phyloP scores from a whole-genome alignment of 2,113 vertebrate genomes.

The Guaruba guarouba region DNA sequence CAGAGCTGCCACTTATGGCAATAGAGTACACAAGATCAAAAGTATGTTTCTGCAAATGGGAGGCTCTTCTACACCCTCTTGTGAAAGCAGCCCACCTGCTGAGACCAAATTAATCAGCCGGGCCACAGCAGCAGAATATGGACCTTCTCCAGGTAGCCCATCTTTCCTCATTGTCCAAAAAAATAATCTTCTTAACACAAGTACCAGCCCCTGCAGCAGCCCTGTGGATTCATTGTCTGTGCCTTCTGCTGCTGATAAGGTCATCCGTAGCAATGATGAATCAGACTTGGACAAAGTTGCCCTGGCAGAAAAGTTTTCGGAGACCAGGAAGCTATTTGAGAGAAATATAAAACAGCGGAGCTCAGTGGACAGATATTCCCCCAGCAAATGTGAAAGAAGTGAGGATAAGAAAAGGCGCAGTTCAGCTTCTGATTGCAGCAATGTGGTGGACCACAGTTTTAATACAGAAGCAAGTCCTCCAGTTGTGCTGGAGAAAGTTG shows the following conservation, averaged over 20 bases:
- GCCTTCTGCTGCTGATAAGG: slow-evolving; percentile 72
- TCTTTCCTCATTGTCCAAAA: slow-evolving; percentile 74
- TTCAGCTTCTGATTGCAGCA: slow-evolving; percentile 59
- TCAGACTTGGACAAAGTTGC: slow-evolving; percentile 87
- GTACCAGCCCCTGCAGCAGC: background rate
- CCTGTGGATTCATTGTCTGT: slow-evolving; percentile 54
- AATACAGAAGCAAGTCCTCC: slow-evolving; percentile 43
- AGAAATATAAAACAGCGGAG: slow-evolving; percentile 81
- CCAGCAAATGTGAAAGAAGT: slow-evolving; percentile 74
- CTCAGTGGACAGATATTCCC: slow-evolving; percentile 75
- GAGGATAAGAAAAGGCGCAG: slow-evolving; percentile 54
- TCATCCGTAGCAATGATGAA: slow-evolving; percentile 80
- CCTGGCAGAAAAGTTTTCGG: slow-evolving; percentile 90
- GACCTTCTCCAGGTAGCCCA: slow-evolving; percentile 69
- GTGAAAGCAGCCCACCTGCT: slow-evolving; percentile 72
- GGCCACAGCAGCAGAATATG: slow-evolving; percentile 36
- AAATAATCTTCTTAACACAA: slow-evolving; percentile 72
- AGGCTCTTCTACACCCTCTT: slow-evolving; percentile 71
- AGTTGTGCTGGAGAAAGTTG: slow-evolving; percentile 22
- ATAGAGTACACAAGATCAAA: slow-evolving; percentile 90
- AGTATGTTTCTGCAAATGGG: slow-evolving; percentile 94
- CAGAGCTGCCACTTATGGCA: slow-evolving; percentile 84
- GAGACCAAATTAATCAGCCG: slow-evolving; percentile 78
- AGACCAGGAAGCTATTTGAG: slow-evolving; percentile 91
- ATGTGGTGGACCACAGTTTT: slow-evolving; percentile 69